A percentile compares a stretch with the other conserved stretches of the same genome.
Evolutionary conservation across 1,140 invertebrate species (phyloP).

Genomic region (Aplysia californica): DNA sequence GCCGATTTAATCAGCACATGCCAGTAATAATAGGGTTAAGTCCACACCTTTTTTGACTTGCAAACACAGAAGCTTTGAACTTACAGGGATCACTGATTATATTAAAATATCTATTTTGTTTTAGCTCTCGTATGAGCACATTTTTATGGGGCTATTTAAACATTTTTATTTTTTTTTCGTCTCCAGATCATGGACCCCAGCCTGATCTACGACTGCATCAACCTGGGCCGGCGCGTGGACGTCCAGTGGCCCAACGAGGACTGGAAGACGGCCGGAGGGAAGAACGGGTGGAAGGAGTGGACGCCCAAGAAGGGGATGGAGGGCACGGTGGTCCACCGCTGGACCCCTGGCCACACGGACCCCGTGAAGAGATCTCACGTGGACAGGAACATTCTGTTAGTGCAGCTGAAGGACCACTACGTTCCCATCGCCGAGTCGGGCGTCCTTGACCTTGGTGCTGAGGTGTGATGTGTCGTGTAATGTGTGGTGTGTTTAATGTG

Average conservation of each 20-base stretch:
- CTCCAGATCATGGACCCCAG: conserved; percentile 79
- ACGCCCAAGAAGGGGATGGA: conserved; percentile 90
- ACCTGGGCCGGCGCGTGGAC: conserved; percentile 85
- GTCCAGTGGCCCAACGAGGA: conserved; percentile 92
- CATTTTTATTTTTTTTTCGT: too few species aligned
- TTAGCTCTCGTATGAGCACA: too few species aligned
- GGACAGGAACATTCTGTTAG: conserved; percentile 89
- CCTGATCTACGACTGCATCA: conserved; percentile 89
- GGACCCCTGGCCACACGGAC: conserved; percentile 90
- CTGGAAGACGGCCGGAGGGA: conserved; percentile 85
- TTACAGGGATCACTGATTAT: too few species aligned
- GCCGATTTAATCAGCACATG: too few species aligned
- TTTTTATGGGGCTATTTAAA: too few species aligned
- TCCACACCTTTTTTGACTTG: too few species aligned
- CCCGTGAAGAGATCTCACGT: conserved; percentile 86
- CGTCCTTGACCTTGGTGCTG: conserved; percentile 81
- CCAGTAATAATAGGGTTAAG: too few species aligned
- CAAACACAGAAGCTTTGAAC: too few species aligned
- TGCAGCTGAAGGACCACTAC: conserved; percentile 91
- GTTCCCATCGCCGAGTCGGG: conserved; percentile 93
- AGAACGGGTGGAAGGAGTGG: conserved; percentile 90
- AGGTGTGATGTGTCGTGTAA: conserved; percentile 74
- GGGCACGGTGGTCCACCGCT: conserved; percentile 89
- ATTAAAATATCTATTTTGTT: too few species aligned
- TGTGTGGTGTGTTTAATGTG: too few species aligned